phyloP scores from a whole-genome alignment of 2,888 invertebrate genomes.

The Meandrusa payeni region DNA sequence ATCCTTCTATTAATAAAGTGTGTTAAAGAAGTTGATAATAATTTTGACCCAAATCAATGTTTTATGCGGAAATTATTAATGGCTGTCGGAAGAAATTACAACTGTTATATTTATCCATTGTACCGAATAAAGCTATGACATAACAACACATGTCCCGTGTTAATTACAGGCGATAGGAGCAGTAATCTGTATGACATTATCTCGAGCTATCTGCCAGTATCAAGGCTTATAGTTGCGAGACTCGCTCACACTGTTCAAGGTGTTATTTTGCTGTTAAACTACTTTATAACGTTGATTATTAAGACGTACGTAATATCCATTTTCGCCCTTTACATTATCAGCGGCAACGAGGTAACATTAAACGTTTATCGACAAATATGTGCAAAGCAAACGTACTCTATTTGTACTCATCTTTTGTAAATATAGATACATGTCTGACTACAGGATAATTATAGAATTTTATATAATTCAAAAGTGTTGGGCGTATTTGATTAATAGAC shows the following conservation, averaged over 20 bases:
- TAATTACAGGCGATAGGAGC: constrained; percentile 7
- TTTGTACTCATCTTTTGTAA: too few species aligned
- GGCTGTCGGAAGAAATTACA: too few species aligned
- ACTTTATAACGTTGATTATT: background rate
- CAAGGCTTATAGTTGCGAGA: constrained; percentile 14
- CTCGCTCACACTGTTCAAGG: too few species aligned
- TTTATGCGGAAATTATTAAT: too few species aligned
- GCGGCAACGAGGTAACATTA: background rate
- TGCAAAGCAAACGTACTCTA: background rate
- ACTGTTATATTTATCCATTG: too few species aligned
- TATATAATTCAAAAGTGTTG: too few species aligned
- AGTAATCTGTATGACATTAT: constrained; percentile 21
- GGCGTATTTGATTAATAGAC: too few species aligned
- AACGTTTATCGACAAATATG: constrained; percentile 4
- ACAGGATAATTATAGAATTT: too few species aligned
- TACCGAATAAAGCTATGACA: constrained; percentile 11
- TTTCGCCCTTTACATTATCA: constrained; percentile 5
- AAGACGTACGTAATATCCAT: background rate
- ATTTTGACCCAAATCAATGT: too few species aligned
- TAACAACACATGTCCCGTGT: constrained; percentile 2
- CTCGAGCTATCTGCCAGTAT: constrained; percentile 8
- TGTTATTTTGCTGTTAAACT: background rate
- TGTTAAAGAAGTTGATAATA: too few species aligned
- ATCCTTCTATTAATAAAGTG: too few species aligned
- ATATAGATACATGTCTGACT: too few species aligned